Percentiles rank a stretch among this genome's conserved stretches.
Conservation (phyloP, 2,113 vertebrate species). For the Nothoprocta perdicaria region DNA sequence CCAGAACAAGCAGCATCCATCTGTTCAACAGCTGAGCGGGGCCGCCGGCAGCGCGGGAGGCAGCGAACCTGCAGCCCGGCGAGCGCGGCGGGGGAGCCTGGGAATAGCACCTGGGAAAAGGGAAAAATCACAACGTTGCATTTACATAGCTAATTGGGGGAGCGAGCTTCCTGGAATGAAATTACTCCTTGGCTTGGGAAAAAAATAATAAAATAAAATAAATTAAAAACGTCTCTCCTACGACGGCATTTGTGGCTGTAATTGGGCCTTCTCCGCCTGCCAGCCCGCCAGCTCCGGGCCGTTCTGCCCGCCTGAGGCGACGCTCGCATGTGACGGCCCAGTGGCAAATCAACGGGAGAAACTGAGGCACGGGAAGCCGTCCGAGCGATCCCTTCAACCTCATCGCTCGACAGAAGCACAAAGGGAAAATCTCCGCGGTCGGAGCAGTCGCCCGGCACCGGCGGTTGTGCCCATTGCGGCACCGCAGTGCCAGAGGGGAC, state of each 20-base stretch:
- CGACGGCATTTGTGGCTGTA: not conserved
- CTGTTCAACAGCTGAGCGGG: not conserved
- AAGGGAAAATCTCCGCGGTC: no score
- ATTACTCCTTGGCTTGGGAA: not conserved
- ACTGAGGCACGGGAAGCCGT: not conserved
- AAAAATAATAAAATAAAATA: rapidly evolving
- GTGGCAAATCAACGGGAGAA: rapidly evolving
- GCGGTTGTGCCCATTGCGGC: no score
- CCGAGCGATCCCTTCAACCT: no score
- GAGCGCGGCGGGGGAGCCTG: rapidly evolving
- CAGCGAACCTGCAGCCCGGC: rapidly evolving
- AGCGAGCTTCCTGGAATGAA: rapidly evolving
- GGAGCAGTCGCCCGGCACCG: no score
- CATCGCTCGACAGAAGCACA: no score
- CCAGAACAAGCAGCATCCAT: not conserved
- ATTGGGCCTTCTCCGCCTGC: not conserved
- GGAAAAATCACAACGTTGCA: not conserved
- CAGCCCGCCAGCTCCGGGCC: not conserved
- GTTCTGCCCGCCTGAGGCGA: not conserved
- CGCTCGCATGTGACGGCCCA: not conserved
- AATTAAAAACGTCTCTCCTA: not conserved
- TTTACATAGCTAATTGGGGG: not conserved
- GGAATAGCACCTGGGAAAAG: not conserved
- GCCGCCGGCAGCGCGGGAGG: rapidly evolving
- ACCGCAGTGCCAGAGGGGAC: no score